Evolutionary conservation across 2,113 vertebrate genomes (phyloP), one percentile per base, ranked within the genome.

Genomic region (Phasianus colchicus): DNA sequence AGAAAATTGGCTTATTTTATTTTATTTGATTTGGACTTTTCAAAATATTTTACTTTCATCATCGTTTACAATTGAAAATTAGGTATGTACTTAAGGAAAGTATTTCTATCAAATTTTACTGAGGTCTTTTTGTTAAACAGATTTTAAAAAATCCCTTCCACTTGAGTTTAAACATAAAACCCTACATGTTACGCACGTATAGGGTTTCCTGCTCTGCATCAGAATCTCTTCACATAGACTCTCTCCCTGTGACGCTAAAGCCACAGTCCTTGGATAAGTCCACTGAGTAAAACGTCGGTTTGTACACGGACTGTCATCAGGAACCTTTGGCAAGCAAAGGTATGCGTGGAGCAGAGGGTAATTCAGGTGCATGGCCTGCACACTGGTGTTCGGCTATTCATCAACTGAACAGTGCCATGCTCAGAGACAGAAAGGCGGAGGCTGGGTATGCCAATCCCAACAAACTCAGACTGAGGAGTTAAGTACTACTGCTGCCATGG

Each of bases 221-320:
- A 79, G 42, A 18, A 40, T n/a, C 16, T 81, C 54, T 66, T 74
- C 36, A 90, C 8, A 13, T 1, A 80, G 8, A 7, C 38, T 32
- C 25, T 89, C 22, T 11, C 6, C 8, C 32, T 34, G 14, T 6
- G n/a, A 20, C 34, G n/a, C 47, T 66, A 11, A 38, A 80, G 36
- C 13, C 18, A 10, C 1, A 54, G 25, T 27, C 13, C 13, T 42
- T 2, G 3, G 2, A 13, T 2, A 25, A 67, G 40, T 20, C 19
- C 47, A 40, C 32, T 13, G 38, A 77, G 43, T 12, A 65, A 5
- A 2, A 45, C 3, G 38, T 58, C 13, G 10, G 1, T n/a, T 54
- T 45, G 9, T 2, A 71, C 25, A 43, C 48, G 52, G 36, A 11
- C 12, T 72, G n/a, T 54, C 54, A 52, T 29, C 40, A 34, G 38